These are phyloP conservation scores for Hydractinia echinata DNA, from an alignment of 30 jellyfish, hydroid and myxozoan genomes.

Conservation along the genomic window DNA sequence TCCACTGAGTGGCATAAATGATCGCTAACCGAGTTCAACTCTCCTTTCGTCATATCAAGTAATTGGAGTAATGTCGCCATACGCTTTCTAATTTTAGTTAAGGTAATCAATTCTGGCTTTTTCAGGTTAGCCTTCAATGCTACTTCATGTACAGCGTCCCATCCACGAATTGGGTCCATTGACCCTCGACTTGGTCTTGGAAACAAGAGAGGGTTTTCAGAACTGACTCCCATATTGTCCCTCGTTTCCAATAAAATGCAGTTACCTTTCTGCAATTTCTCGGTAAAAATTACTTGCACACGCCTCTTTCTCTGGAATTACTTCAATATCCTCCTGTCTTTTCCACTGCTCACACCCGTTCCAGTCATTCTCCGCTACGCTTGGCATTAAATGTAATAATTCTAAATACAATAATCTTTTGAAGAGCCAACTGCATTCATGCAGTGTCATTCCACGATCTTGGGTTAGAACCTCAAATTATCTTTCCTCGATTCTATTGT, in stretches of 20 bases:
- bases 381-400: no score
- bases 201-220: neutral
- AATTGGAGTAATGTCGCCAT: constrained; percentile 28
- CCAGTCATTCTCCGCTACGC: no score
- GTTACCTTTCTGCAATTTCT: neutral
- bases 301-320: neutral
- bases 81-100: constrained; percentile 29
- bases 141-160: constrained; percentile 23
- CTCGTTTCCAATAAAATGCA: neutral
- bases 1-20: constrained; percentile 25
- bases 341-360: no score
- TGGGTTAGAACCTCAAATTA: no score
- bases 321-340: no score
- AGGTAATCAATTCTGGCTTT: constrained; percentile 33
- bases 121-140: constrained; percentile 22
- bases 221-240: neutral
- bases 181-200: constrained; percentile 18
- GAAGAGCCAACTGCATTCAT: no score
- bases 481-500: no score
- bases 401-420: no score
- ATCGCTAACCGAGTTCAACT: constrained; percentile 28
- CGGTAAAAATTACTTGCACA: neutral
- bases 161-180: constrained; percentile 1
- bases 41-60: constrained; percentile 32
- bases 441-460: no score